Base-by-base conservation (phyloP, 1,140 invertebrate species). In the Solenopsis invicta region DNA sequence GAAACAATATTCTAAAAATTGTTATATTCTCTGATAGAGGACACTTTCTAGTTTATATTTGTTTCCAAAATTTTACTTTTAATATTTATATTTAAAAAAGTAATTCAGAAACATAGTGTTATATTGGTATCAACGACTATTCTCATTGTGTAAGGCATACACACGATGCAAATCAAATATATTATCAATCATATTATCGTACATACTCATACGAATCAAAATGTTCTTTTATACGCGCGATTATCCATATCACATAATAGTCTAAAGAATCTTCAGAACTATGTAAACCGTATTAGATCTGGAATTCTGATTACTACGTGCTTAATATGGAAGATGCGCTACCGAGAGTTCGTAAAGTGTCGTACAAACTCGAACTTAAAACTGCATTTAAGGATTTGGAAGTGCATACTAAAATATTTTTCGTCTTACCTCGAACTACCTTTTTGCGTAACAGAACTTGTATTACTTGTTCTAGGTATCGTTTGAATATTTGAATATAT, bases 401-500 rank as follows among this genome's bases (percentile, higher is more conserved):
- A 56, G 12, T 75, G 4, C 41, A 66, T 37, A 50, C 12, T 78
- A 48, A 78, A 66, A 66, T 21, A 37, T 78, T 34, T 29, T 16
- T 18, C 8, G 4, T 34, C 16, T 29, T 3, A 16, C 37, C 29
- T 29, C 45, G 18, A 0, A 13, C 52, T 24, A 77, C 8, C 24
- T 37, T 74, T 74, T 72, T 71, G 21, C 52, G 10, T 18, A 21
- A 9, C 12, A 6, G 29, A n/a, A 71, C 45, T 48, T 18, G 21
- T 61, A 34, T 59, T 21, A 84, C 80, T 84, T 59, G 41, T 74
- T 71, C 21, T 45, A 45, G 24, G 54, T n/a, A 21, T 48, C 69
- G 67, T 29, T 74, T 84, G 69, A 74, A 84, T 84, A 84, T 84
- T 84, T 84, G n/a, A n/a, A n/a, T n/a, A n/a, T n/a, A n/a, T 54